Evolutionary conservation across 35 echinoderm and acorn worm genomes (phyloP), one percentile per base, ranked within the genome.

Genomic region (Heliocidaris erythrogramma): DNA sequence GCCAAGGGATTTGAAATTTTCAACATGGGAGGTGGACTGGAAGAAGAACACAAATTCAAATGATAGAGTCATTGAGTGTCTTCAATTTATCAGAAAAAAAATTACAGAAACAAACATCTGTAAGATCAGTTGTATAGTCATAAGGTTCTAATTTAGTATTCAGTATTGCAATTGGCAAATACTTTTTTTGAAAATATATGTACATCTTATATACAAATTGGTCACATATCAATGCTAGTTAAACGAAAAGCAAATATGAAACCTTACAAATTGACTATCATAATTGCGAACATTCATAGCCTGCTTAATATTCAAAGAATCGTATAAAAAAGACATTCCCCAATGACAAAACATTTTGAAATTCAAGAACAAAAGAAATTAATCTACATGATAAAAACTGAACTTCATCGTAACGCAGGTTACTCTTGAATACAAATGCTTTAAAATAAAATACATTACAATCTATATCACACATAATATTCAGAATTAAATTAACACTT

Each of bases 191-290:
- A 11, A 78, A 78, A 78, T 78, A 78, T 78, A 78, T 78, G 7
- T 78, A 78, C 65, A 78, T 78, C 21, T 78, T 78, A 78, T 78
- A 78, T 78, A 78, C 65, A 78, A n/a, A 24, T 78, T 78, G 65
- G 65, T 78, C 65, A 78, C 27, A 78, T n/a, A 78, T 78, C 17
- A 78, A 78, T 18, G 7, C 65, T 78, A 78, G 18, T 71, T 8
- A 56, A 14, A 14, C 2, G 52, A 56, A 10, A 56, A 0, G 3
- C 35, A 42, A 42, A 42, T 42, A 3, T 42, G 35, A 56, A 56
- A 96, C 52, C 10, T 1, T 14, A 56, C 0, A 56, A 0, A 56
- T 56, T 0, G n/a, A n/a, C n/a, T 12, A 56, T 56, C 0, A 42
- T 42, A 42, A 42, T 42, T 42, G 52, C 7, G 14, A 56, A 56